Conservation (phyloP, 2,888 invertebrate species). For the Uropetala carovei region DNA sequence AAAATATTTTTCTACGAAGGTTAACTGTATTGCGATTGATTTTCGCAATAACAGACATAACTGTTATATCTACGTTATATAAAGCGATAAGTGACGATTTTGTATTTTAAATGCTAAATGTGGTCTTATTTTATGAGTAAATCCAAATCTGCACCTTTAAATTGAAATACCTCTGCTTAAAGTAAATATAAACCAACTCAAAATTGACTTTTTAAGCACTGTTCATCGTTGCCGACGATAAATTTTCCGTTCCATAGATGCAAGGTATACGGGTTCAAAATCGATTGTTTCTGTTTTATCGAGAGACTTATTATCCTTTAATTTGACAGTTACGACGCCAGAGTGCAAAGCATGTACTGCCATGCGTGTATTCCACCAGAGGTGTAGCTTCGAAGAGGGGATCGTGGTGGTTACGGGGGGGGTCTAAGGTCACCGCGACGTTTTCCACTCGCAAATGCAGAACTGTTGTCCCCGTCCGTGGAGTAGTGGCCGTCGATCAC, state of each 20-base stretch:
- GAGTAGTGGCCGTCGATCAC: conserved; percentile 33
- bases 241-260: not conserved
- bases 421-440: conserved; percentile 50
- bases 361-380: conserved; percentile 11
- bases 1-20: too few relatives aligned
- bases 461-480: conserved; percentile 50
- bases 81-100: too few relatives aligned
- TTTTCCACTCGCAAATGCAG: conserved; percentile 54
- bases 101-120: too few relatives aligned
- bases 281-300: not conserved
- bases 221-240: too few relatives aligned
- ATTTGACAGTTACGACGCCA: not conserved
- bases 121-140: too few relatives aligned
- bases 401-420: not conserved
- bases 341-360: not conserved
- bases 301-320: conserved; percentile 12
- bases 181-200: too few relatives aligned
- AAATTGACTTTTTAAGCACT: too few relatives aligned
- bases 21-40: too few relatives aligned
- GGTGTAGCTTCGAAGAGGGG: not conserved
- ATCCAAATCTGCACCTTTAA: too few relatives aligned
- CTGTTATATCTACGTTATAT: too few relatives aligned
- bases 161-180: too few relatives aligned
- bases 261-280: not conserved
- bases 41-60: too few relatives aligned